Evolutionary conservation across 2,888 invertebrate species (phyloP).

Genomic region (Unio delphinus): DNA sequence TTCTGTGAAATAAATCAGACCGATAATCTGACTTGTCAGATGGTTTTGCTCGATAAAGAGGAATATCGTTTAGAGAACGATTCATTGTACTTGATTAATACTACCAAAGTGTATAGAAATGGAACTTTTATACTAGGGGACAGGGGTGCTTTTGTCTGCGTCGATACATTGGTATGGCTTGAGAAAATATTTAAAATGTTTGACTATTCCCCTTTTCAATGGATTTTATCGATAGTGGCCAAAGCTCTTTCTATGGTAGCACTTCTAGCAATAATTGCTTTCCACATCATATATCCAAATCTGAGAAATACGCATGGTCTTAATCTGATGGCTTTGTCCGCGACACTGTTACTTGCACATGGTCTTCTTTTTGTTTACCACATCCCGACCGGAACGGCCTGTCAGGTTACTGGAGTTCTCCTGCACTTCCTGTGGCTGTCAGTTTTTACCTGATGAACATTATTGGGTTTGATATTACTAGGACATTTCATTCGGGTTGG

Average conservation of each 20-base stretch:
- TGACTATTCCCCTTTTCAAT: conserved; percentile 6
- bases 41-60: conserved; percentile 4
- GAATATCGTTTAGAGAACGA: conserved; percentile 8
- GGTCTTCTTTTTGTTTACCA: conserved; percentile 7
- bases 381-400: not conserved
- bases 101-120: too few relatives aligned
- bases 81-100: conserved; percentile 2
- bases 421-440: conserved; percentile 11
- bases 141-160: conserved; percentile 9
- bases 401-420: conserved; percentile 2
- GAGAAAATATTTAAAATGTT: conserved; percentile 10
- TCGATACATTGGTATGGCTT: conserved; percentile 1
- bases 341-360: conserved; percentile 9
- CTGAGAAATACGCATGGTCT: conserved; percentile 19
- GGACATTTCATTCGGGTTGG: too few relatives aligned
- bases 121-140: too few relatives aligned
- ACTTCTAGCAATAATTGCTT: conserved; percentile 2
- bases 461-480: too few relatives aligned
- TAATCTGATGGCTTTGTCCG: conserved; percentile 14
- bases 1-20: not conserved
- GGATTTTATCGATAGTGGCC: conserved; percentile 11
- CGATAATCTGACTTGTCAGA: conserved; percentile 5
- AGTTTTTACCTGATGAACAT: too few relatives aligned
- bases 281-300: conserved; percentile 6
- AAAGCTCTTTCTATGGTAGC: conserved; percentile 10